phyloP scores from a whole-genome alignment of 1,140 invertebrate genomes.

The Penaeus japonicus region DNA sequence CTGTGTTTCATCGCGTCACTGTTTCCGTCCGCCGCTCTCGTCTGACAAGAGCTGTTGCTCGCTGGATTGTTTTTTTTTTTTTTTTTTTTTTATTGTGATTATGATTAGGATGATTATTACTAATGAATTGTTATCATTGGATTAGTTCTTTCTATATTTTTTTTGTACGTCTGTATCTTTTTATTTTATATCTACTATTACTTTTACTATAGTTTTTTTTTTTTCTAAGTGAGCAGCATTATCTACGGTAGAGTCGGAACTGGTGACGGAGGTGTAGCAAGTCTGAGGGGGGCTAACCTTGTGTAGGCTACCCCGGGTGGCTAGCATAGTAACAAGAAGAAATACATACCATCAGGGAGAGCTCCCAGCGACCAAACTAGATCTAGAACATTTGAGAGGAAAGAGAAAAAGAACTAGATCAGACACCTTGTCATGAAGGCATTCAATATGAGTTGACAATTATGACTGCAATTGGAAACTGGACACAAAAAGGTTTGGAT shows the following conservation, averaged over 20 bases:
- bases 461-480: slow-evolving; percentile 34
- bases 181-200: no score
- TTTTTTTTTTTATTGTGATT: no score
- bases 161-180: no score
- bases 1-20: no score
- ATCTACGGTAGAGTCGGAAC: neutral
- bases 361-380: slow-evolving; percentile 97
- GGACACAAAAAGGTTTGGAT: slow-evolving; percentile 59
- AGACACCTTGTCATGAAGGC: slow-evolving; percentile 57
- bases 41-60: no score
- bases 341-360: slow-evolving; percentile 90
- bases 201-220: no score
- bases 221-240: neutral
- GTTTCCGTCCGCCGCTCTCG: no score
- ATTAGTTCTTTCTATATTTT: no score
- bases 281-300: slow-evolving; percentile 6
- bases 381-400: slow-evolving; percentile 77
- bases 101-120: no score
- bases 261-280: neutral
- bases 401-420: slow-evolving; percentile 62
- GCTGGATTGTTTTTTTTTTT: no score
- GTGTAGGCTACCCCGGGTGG: slow-evolving; percentile 28
- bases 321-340: slow-evolving; percentile 40
- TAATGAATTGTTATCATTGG: no score
- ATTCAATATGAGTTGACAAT: slow-evolving; percentile 38